A percentile compares a stretch with the other conserved stretches of the same genome.
Conservation (phyloP, 92 coral and sea anemone species). For the Pocillopora grandis region DNA sequence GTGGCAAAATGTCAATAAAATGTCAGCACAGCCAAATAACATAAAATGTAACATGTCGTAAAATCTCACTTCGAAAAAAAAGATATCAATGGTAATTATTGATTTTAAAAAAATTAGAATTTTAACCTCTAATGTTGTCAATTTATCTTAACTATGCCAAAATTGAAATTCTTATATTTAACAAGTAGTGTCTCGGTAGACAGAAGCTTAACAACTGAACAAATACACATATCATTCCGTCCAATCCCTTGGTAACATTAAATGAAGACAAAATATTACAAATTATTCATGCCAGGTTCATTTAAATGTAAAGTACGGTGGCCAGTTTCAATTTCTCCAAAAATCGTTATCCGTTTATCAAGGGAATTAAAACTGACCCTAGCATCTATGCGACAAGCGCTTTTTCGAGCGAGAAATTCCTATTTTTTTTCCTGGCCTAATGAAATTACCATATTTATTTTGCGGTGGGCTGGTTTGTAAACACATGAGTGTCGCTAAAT, state of each 20-base stretch:
- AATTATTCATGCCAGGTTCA: not conserved
- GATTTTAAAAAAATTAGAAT: too few species aligned
- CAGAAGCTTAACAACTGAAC: not conserved
- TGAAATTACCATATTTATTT: slow-evolving; percentile 12
- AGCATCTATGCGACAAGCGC: not conserved
- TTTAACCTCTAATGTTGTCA: too few species aligned
- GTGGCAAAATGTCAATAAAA: too few species aligned
- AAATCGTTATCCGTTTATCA: not conserved
- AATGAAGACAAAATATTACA: not conserved
- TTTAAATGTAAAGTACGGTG: not conserved
- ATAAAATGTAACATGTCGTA: too few species aligned
- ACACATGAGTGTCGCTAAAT: not conserved
- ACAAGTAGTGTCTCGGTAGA: not conserved
- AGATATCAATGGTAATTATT: too few species aligned
- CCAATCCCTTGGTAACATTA: not conserved
- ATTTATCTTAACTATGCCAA: too few species aligned
- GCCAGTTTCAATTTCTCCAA: not conserved
- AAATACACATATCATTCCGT: not conserved
- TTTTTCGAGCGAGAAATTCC: not conserved
- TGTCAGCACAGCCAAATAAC: too few species aligned
- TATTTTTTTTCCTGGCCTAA: not conserved
- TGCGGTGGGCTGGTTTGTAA: slow-evolving; percentile 6
- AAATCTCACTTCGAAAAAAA: too few species aligned
- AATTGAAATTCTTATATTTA: not conserved
- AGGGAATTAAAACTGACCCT: not conserved